Conservation (phyloP, 64 coral and sea anemone species). For the Pachyseris speciosa region DNA sequence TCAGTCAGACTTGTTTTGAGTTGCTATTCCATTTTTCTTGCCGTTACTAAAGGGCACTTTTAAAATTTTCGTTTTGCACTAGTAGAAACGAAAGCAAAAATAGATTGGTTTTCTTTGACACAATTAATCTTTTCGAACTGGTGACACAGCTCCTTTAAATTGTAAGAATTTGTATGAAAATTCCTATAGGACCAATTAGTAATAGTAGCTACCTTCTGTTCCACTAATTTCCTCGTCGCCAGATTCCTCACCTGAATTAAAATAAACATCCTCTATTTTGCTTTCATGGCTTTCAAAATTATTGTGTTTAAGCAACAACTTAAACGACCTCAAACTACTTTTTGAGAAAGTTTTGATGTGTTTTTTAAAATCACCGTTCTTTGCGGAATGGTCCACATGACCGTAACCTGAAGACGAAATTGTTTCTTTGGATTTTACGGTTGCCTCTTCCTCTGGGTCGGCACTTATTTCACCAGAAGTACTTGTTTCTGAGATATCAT, state of each 20-base stretch:
- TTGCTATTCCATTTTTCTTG: no score
- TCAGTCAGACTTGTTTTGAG: no score
- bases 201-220: not conserved
- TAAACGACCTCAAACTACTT: not conserved
- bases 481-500: not conserved
- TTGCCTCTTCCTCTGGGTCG: not conserved
- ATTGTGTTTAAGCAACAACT: not conserved
- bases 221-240: not conserved
- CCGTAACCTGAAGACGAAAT: not conserved
- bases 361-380: not conserved
- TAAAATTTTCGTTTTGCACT: no score
- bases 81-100: no score
- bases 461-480: not conserved
- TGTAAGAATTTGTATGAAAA: not conserved
- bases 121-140: no score
- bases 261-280: not conserved
- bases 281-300: not conserved
- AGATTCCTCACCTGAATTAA: conserved; percentile 8
- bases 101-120: no score
- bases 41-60: no score
- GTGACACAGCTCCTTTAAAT: no score
- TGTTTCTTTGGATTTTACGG: not conserved
- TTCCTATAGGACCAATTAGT: not conserved
- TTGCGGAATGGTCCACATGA: not conserved
- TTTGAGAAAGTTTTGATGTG: not conserved